Conservation (phyloP, 2,797 vertebrate genomes). For the Muscicapa comitata region DNA sequence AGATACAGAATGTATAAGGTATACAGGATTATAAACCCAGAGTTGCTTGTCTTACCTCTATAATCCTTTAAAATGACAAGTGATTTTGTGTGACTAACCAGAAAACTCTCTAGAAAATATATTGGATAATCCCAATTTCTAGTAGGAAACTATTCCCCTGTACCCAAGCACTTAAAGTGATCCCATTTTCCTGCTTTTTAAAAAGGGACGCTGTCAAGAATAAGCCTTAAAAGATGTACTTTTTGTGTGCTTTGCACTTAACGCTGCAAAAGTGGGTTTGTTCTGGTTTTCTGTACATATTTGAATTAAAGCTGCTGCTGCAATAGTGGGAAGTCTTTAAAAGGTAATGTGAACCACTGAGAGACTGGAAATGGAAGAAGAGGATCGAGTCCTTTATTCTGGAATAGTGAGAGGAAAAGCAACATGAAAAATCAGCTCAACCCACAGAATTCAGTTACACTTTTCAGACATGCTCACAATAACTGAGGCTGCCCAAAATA, state of each 20-base stretch:
- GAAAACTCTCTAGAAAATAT: conserved; percentile 41
- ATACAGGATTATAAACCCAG: conserved; percentile 59
- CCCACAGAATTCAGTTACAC: background rate
- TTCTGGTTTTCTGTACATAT: background rate
- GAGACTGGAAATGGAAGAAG: background rate
- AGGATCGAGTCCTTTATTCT: background rate
- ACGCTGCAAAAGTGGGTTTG: background rate
- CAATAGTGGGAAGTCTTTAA: background rate
- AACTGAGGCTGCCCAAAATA: background rate
- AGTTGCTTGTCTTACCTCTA: conserved; percentile 24
- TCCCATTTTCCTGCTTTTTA: conserved; percentile 40
- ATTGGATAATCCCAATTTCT: conserved; percentile 4
- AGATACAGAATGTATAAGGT: conserved; percentile 57
- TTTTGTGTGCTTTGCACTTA: background rate
- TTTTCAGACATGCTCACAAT: background rate
- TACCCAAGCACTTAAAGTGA: conserved; percentile 13
- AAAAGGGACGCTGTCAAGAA: conserved; percentile 55
- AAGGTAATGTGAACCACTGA: background rate
- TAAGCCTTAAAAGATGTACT: background rate
- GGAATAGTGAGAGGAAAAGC: background rate
- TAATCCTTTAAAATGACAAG: conserved; percentile 56
- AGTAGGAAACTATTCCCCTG: conserved; percentile 22
- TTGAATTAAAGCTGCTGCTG: background rate
- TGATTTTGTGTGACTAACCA: conserved; percentile 23
- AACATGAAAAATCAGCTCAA: background rate